Evolutionary conservation across 2,888 invertebrate species (phyloP), one percentile per base, ranked within the genome.

Genomic region (Lissocephala sabroskyi): DNA sequence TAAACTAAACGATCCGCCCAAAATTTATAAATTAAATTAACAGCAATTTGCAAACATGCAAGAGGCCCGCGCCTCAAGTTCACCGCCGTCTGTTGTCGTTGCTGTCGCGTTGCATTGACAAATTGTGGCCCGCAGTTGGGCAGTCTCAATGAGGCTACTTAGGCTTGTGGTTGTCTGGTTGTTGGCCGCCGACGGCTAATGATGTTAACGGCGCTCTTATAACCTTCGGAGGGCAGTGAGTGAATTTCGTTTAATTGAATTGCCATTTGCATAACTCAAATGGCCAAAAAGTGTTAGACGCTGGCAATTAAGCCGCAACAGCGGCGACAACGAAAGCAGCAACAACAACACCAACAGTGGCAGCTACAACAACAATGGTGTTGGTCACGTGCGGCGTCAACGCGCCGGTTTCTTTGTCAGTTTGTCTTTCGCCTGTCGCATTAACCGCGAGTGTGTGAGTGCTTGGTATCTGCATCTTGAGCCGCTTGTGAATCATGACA

Each of bases 211-310:
- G 62, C 47, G 33, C 7, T 14, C 35, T 16, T 14, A 13, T 35
- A 16, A 74, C 68, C 74, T 74, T 70, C 35, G 16, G 59, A 40
- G 41, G 56, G 50, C 57, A 56, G 48, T 41, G 45, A 47, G 55
- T 58, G 47, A 65, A 65, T 63, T 60, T 53, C 56, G 42, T 66
- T 74, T 71, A 74, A 74, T 70, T 70, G 75, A 70, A 71, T 60
- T 65, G 56, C 75, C 67, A 74, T 70, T 70, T 70, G 71, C 75
- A 70, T 60, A 62, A 67, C 59, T 47, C 49, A 44, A 46, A 45
- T 44, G 19, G n/a, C 37, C 40, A 16, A 17, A 44, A 18, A 43
- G 41, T 36, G 41, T 33, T 16, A 26, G 45, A 40, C 19, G 26
- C 13, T 41, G 49, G 44, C 40, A 45, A 39, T 40, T 19, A 26